Base-by-base conservation (phyloP, 2,113 vertebrate genomes). In the Ceyx melanurus region DNA sequence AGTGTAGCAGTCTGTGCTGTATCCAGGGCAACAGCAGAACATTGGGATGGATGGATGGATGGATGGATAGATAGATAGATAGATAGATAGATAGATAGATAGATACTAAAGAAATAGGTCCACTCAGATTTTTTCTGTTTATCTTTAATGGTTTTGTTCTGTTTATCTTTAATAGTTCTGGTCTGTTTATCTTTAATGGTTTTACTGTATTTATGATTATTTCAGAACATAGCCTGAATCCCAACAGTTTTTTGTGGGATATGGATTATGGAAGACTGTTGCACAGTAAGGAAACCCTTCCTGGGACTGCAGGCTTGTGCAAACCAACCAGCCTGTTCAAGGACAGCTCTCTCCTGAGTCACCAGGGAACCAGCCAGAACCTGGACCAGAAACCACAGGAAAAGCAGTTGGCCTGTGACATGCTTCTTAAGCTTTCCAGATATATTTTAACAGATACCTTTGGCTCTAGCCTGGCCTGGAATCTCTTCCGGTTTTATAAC, bases 361-460 rank as follows among this genome's bases (percentile, higher is more conserved):
- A 26, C 8, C 50, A 62, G 19, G 77, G 78, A 66, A 65, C 57
- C 76, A 94, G 45, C 40, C 58, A 88, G 62, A 96, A 82, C 46
- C 26, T 89, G 75, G 77, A 40, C 61, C 72, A 89, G 71, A 88
- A 91, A 43, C 37, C 42, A 15, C 65, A 61, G 31, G 89, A 72
- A 90, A 94, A 90, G 35, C 86, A 15, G 6, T 26, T 92, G 65
- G 75, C 81, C 56, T 93, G 93, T 80, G 68, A 91, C 16, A 10
- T 62, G 21, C 92, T 97, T 54, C 83, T 96, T 87, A 82, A 95
- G 45, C 48, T 92, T 53, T 93, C 90, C 43, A 76, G 75, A 66
- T 87, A 82, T 13, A n/a, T 96, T 74, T 80, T 95, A 72, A 67
- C 40, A 33, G 92, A 87, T 74, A 65, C 31, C 18, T 92, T 94